These are phyloP conservation scores for Eueides isabella DNA, from an alignment of 1,140 invertebrate species.

Conservation along the genomic window DNA sequence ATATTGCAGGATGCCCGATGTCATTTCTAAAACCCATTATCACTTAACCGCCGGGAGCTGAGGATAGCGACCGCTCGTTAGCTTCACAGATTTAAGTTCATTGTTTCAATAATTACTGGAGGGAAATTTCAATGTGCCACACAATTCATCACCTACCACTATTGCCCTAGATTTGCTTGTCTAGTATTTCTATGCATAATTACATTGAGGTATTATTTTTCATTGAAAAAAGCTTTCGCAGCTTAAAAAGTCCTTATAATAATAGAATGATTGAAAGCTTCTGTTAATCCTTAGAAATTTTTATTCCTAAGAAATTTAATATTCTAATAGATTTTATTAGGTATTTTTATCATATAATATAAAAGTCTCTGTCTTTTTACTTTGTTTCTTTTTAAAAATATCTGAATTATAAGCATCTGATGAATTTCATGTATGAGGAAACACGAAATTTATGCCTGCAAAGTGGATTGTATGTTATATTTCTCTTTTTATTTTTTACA, in stretches of 20 bases:
- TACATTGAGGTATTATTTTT: neutral
- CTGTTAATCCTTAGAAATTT: neutral
- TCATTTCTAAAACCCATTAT: slow-evolving; percentile 17
- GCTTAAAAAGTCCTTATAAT: neutral
- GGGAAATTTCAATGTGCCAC: slow-evolving; percentile 23
- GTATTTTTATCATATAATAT: no score
- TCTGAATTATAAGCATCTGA: no score
- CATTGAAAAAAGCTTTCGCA: neutral
- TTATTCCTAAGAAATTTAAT: neutral
- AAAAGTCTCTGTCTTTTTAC: no score
- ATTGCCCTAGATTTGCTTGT: slow-evolving; percentile 24
- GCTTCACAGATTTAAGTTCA: slow-evolving; percentile 31
- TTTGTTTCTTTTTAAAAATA: no score
- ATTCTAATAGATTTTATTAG: no score
- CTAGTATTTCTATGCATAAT: slow-evolving; percentile 3
- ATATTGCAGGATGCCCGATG: neutral
- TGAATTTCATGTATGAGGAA: no score
- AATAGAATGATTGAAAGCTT: neutral
- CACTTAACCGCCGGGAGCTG: slow-evolving; percentile 26
- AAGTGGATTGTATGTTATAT: no score
- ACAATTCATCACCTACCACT: slow-evolving; percentile 23
- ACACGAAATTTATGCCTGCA: no score
- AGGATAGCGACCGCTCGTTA: slow-evolving; percentile 31
- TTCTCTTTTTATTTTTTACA: no score
- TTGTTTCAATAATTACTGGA: slow-evolving; percentile 33